phyloP scores from a whole-genome alignment of 2,797 vertebrate genomes.

The Sus cebifrons region DNA sequence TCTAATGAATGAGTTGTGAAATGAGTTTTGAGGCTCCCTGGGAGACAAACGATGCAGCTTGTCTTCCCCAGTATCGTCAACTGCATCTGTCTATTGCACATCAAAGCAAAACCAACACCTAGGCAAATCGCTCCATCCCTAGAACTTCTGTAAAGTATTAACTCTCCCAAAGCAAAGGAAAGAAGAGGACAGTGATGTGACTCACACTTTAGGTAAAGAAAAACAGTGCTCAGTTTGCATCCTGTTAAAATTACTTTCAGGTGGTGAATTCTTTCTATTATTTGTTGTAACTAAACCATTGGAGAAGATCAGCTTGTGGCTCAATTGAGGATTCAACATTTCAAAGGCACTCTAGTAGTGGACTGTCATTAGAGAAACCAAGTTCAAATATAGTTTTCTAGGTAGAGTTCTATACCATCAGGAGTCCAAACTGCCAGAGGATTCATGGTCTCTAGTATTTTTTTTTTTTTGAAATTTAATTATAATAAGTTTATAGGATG shows the following conservation, averaged over 20 bases:
- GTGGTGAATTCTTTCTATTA: slow-evolving; percentile 70
- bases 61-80: slow-evolving; percentile 64
- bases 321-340: slow-evolving; percentile 60
- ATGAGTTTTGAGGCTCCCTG: slow-evolving; percentile 80
- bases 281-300: slow-evolving; percentile 71
- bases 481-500: neutral
- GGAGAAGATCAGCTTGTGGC: slow-evolving; percentile 50
- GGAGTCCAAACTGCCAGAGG: neutral
- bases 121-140: slow-evolving; percentile 86
- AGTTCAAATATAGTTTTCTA: neutral
- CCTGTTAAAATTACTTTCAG: slow-evolving; percentile 83
- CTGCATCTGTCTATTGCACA: slow-evolving; percentile 76
- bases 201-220: slow-evolving; percentile 84
- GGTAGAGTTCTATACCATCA: neutral
- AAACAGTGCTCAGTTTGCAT: slow-evolving; percentile 65
- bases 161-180: slow-evolving; percentile 78
- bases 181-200: slow-evolving; percentile 53
- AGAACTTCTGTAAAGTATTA: slow-evolving; percentile 88
- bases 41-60: slow-evolving; percentile 81
- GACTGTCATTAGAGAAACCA: neutral
- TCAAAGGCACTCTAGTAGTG: neutral
- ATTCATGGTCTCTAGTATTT: neutral
- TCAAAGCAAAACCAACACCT: slow-evolving; percentile 86
- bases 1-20: slow-evolving; percentile 90
- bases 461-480: neutral